Base-by-base conservation (phyloP, 2,797 vertebrate genomes). In the Triplophysa bombifrons region DNA sequence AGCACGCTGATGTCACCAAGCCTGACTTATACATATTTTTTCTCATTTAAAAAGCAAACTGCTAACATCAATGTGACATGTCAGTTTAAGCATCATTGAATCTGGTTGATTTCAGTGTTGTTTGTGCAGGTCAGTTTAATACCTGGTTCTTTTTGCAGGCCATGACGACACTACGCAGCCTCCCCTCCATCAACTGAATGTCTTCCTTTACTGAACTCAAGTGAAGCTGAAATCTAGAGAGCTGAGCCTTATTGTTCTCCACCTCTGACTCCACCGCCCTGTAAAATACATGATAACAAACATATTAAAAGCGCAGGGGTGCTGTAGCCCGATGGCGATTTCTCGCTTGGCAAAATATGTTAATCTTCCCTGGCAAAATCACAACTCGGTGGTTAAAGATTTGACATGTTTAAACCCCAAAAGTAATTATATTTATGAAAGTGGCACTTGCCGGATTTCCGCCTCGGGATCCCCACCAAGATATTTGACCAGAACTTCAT, bases 211-310 rank as follows among this genome's bases (percentile, higher is more conserved):
- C 89, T 0, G 85, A 90, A 71, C 41, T 84, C 53, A 84, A 71
- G 8, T 92, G 90, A 38, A 86, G 74, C 81, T 90, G 88, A 80
- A 92, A 92, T 80, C 88, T 87, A 78, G 80, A 82, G 68, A 92
- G 86, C 85, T 92, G 91, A 60, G 90, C 91, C 80, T 82, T 77
- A 56, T 82, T 83, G 76, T 92, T 93, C 79, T 88, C 86, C 77
- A 86, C 56, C 61, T 88, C 87, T 7, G 84, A 84, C 73, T 87
- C 82, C 30, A 88, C 70, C 75, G 83, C 64, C 30, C 87, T 88
- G 74, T 11, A 78, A 72, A 74, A 67, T 50, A 55, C 2, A 19
- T 55, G 58, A 61, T 11, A 46, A 51, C 34, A 60, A 8, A 80
- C 69, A 73, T 44, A 68, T 38, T 38, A 38, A 38, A 38, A 7